These are phyloP conservation scores for Caenorhabditis brenneri DNA, from an alignment of 1,140 invertebrate genomes.

Conservation along the genomic window DNA sequence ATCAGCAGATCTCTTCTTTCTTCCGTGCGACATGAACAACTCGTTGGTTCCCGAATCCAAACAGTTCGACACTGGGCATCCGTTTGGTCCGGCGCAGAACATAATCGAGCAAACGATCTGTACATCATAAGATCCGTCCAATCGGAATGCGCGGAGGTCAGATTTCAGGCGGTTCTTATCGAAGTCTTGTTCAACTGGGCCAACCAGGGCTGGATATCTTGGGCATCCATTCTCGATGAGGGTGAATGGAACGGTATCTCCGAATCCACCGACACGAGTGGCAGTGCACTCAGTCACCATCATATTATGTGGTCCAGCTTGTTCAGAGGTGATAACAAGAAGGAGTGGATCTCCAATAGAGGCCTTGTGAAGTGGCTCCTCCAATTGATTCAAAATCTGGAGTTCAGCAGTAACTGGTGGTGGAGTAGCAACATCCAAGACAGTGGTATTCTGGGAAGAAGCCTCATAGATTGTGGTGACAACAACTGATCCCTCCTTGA, in stretches of 20 bases:
- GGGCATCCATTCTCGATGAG: conserved; percentile 71
- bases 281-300: conserved; percentile 69
- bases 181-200: conserved; percentile 70
- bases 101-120: conserved; percentile 70
- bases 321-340: conserved; percentile 67
- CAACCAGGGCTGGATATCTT: conserved; percentile 69
- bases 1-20: conserved; percentile 63
- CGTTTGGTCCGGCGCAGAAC: conserved; percentile 71
- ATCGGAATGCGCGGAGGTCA: conserved; percentile 70
- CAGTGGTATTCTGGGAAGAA: conserved; percentile 63
- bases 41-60: conserved; percentile 71
- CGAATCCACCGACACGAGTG: conserved; percentile 69
- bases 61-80: conserved; percentile 70
- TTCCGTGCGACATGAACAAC: conserved; percentile 68
- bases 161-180: conserved; percentile 68
- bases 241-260: conserved; percentile 68
- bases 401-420: conserved; percentile 68
- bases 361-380: conserved; percentile 67
- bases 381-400: conserved; percentile 63
- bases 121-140: conserved; percentile 70
- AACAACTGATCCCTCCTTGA: conserved; percentile 67
- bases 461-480: conserved; percentile 71
- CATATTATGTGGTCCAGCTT: conserved; percentile 67
- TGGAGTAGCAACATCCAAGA: conserved; percentile 69
- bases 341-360: conserved; percentile 69